These are phyloP conservation scores for Lepilemur ruficaudatus DNA, from an alignment of 2,797 vertebrate species.

Conservation along the genomic window DNA sequence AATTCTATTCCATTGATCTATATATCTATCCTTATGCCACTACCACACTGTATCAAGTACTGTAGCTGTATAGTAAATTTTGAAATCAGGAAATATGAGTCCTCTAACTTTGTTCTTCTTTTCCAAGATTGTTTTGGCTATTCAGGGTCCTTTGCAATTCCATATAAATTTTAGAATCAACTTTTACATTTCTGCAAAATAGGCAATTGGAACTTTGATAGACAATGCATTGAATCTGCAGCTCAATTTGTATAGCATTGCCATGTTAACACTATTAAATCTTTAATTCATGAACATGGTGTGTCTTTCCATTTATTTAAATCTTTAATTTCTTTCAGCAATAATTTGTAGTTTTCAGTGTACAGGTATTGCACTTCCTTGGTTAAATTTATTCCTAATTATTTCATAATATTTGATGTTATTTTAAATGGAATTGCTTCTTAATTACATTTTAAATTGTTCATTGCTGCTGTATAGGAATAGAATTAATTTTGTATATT, in stretches of 20 bases:
- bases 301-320: neutral
- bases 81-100: neutral
- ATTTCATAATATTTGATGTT: neutral
- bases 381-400: neutral
- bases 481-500: neutral
- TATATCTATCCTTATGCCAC: neutral
- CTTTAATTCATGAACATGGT: neutral
- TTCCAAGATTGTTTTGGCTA: neutral
- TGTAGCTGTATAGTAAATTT: neutral
- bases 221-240: neutral
- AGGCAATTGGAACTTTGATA: neutral
- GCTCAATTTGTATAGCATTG: neutral
- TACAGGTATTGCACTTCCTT: neutral
- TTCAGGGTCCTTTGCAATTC: neutral
- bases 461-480: neutral
- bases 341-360: neutral
- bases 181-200: neutral
- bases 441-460: neutral
- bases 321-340: neutral
- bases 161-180: neutral
- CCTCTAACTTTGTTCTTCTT: neutral
- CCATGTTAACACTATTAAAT: neutral
- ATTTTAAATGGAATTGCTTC: neutral
- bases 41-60: neutral
- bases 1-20: neutral